Conservation (phyloP, 2,797 vertebrate genomes). For the Rhodeus uyekii region DNA sequence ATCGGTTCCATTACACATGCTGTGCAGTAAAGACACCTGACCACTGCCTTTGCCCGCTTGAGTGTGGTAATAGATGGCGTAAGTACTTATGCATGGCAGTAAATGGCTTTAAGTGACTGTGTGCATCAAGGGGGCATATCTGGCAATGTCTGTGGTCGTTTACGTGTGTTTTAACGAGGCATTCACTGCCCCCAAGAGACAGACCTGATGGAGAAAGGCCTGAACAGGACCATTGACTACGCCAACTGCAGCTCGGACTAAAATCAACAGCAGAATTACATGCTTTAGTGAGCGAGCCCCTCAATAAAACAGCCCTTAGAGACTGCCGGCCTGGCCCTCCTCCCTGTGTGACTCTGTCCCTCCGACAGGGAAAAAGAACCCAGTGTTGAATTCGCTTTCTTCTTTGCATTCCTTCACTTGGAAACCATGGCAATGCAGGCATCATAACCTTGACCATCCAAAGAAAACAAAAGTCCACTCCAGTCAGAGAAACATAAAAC, state of each 20-base stretch:
- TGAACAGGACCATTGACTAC: constrained; percentile 73
- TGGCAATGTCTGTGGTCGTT: constrained; percentile 65
- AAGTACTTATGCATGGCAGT: constrained; percentile 51
- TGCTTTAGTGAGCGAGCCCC: constrained; percentile 68
- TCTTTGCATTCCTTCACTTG: constrained; percentile 43
- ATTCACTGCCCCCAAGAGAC: constrained; percentile 65
- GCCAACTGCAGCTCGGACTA: constrained; percentile 66
- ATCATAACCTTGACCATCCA: constrained; percentile 47
- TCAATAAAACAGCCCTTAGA: constrained; percentile 68
- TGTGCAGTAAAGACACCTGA: constrained; percentile 34
- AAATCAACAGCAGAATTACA: constrained; percentile 76
- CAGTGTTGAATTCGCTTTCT: constrained; percentile 50
- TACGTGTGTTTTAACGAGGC: constrained; percentile 71
- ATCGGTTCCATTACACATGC: constrained; percentile 27
- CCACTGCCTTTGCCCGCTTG: constrained; percentile 31
- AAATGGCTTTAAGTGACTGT: constrained; percentile 54
- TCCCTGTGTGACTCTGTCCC: constrained; percentile 58
- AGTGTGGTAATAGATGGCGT: constrained; percentile 38
- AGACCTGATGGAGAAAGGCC: constrained; percentile 65
- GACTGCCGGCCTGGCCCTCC: constrained; percentile 49
- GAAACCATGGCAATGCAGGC: constrained; percentile 48
- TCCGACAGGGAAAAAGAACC: constrained; percentile 30
- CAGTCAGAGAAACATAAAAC: constrained; percentile 31
- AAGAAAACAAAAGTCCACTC: constrained; percentile 47
- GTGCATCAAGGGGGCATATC: constrained; percentile 51